These are phyloP conservation scores for Perdix hodgsoniae DNA, from an alignment of 2,797 vertebrate genomes.

Conservation along the genomic window DNA sequence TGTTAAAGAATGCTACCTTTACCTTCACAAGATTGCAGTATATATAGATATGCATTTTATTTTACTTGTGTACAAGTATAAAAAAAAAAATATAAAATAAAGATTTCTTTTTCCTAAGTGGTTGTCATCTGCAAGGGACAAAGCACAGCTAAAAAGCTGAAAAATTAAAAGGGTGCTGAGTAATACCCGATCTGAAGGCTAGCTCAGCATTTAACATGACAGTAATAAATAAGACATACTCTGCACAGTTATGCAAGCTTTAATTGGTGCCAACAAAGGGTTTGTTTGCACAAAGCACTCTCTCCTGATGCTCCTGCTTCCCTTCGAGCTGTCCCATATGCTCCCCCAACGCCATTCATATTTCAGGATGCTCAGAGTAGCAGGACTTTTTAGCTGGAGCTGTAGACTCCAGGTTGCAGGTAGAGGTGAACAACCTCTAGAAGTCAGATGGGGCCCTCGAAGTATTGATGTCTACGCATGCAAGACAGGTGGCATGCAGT, in stretches of 20 bases:
- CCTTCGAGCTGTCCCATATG: background rate
- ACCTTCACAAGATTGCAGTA: constrained; percentile 89
- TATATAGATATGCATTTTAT: constrained; percentile 99
- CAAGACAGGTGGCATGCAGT: background rate
- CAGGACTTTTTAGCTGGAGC: background rate
- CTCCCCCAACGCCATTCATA: accelerated
- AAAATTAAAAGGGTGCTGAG: background rate
- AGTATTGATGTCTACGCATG: background rate
- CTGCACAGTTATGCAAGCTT: background rate
- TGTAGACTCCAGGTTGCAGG: background rate
- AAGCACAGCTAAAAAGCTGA: background rate
- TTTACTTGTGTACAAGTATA: constrained; percentile 99
- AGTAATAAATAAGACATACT: constrained; percentile 14
- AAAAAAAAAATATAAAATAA: constrained; percentile 81
- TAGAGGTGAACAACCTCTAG: background rate
- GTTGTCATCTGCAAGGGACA: constrained; percentile 41
- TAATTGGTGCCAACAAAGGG: background rate
- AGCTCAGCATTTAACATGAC: background rate
- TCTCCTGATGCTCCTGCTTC: background rate
- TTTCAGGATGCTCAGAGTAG: background rate
- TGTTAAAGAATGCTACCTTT: constrained; percentile 89
- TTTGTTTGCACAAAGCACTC: background rate
- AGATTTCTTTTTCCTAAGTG: constrained; percentile 82
- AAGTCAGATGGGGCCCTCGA: background rate
- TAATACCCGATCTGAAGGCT: background rate